Base-by-base conservation (phyloP, 2,888 invertebrate species). In the Troides helena region DNA sequence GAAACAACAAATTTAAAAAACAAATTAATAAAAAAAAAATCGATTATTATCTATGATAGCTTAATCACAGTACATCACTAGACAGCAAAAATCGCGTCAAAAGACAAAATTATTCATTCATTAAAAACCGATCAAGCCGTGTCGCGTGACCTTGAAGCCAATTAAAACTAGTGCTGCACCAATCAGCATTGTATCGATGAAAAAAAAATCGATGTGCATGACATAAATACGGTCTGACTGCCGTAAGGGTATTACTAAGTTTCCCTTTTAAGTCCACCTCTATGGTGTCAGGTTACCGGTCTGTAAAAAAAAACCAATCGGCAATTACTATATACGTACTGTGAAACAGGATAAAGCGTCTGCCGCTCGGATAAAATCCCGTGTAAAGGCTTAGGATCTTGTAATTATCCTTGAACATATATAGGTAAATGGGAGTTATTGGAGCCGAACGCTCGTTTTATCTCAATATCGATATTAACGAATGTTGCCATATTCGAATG, bases 181-280 rank as follows among this genome's bases (percentile, higher is more conserved):
- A 78, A 80, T 78, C 74, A 76, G 72, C 74, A 62, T 66, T 59
- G 73, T 83, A 84, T 87, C 87, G 88, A 88, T 85, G 46, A 2
- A 85, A 85, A 85, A 85, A 83, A 76, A 77, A 76, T 63, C 68
- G 74, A 76, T 80, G 76, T 78, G 76, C 80, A 77, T 84, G 86
- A 86, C 84, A 83, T 85, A 86, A 82, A 90, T 85, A 81, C 81
- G 83, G 82, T 70, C 82, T 81, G 86, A 90, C 81, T 86, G 82
- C 87, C 87, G 87, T 88, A 87, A 87, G 90, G 78, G 88, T 83
- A 85, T 89, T 87, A 89, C 88, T 80, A 76, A 83, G 85, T 84
- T 88, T 86, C 82, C 86, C 87, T 88, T 89, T 90, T 89, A 88
- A 87, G 84, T 81, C 80, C 79, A 79, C 76, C 78, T 81, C 81